Conservation (phyloP, 1,140 invertebrate genomes). For the Lordiphosa collinella region DNA sequence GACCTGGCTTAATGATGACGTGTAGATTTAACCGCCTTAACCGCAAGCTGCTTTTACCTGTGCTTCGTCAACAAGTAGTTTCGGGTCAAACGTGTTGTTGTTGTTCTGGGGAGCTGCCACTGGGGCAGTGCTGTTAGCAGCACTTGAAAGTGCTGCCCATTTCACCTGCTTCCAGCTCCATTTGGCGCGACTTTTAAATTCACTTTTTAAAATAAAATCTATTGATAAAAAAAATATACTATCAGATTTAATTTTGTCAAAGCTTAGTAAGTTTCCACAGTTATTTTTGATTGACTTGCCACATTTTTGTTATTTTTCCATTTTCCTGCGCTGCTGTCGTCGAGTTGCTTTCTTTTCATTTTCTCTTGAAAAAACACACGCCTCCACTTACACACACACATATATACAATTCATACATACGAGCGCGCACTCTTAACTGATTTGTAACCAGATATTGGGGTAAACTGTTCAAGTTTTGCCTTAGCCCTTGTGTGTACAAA, state of each 20-base stretch:
- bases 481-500: no score
- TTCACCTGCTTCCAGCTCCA: no score
- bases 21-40: constrained; percentile 17
- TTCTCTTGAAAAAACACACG: constrained; percentile 17
- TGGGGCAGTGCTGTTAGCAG: background rate
- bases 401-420: no score
- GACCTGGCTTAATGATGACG: constrained; percentile 37
- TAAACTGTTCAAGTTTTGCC: constrained; percentile 1
- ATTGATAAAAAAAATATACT: background rate
- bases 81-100: background rate
- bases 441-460: constrained; percentile 26
- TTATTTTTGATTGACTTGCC: background rate
- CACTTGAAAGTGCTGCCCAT: background rate
- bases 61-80: constrained; percentile 40
- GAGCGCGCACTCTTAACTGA: constrained; percentile 2
- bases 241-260: no score
- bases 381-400: background rate
- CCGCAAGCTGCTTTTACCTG: constrained; percentile 1
- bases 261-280: no score
- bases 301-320: constrained; percentile 28
- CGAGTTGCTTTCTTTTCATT: constrained; percentile 14
- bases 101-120: no score
- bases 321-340: constrained; percentile 6
- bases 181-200: background rate
- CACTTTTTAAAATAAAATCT: background rate